Conservation (phyloP, 2,113 vertebrate species). For the Atrichornis clamosus region DNA sequence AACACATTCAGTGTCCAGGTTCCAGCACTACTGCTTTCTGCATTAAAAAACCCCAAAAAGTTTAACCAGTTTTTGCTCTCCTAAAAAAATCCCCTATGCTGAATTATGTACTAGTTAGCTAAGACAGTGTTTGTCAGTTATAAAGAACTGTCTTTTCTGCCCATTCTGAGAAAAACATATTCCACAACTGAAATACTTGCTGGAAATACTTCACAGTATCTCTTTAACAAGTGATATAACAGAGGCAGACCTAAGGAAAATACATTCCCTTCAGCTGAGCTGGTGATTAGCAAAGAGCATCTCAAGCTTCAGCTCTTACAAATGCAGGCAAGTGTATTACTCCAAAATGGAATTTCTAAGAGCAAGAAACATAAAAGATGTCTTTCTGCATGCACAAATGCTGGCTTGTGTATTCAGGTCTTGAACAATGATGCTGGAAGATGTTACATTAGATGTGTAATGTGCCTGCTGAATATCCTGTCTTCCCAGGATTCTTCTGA, state of each 20-base stretch:
- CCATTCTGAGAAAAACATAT: neutral
- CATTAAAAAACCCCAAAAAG: neutral
- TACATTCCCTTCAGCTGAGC: neutral
- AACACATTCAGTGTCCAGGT: constrained; percentile 96
- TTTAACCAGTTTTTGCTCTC: neutral
- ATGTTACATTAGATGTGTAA: neutral
- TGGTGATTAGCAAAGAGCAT: neutral
- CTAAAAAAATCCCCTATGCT: neutral
- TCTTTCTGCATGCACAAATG: neutral
- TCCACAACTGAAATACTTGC: neutral
- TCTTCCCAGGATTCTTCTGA: neutral
- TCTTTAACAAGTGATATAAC: neutral
- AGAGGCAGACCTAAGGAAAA: neutral
- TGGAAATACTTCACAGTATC: neutral
- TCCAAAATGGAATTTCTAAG: neutral
- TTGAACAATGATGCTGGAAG: neutral
- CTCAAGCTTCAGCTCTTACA: neutral
- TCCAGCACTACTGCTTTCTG: constrained; percentile 96
- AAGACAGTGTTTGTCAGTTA: neutral
- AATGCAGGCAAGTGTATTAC: neutral
- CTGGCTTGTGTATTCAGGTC: neutral
- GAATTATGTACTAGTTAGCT: neutral
- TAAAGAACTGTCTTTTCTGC: neutral
- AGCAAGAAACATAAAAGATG: neutral
- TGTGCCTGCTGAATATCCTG: neutral